These are phyloP conservation scores for Pantelozetes paolii DNA, from an alignment of 2,888 invertebrate genomes.

Conservation along the genomic window DNA sequence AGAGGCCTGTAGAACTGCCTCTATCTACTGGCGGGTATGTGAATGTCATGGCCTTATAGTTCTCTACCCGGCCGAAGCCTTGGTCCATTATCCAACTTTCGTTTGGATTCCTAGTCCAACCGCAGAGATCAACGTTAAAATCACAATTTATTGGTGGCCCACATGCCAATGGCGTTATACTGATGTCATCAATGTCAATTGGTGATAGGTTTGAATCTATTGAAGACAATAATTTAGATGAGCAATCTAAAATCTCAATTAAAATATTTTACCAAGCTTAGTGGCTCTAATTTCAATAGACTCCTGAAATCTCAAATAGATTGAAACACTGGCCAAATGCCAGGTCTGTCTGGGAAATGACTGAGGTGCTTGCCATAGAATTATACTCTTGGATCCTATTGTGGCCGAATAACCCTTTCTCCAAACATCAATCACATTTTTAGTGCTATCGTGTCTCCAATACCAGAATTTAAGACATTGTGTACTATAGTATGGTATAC, in stretches of 20 bases:
- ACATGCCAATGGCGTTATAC: background rate
- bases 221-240: background rate
- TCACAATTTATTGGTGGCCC: background rate
- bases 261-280: background rate
- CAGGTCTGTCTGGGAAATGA: background rate
- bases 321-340: background rate
- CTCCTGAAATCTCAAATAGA: background rate
- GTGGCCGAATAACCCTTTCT: background rate
- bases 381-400: background rate
- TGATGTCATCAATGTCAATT: constrained; percentile 19
- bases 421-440: background rate
- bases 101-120: background rate
- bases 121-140: constrained; percentile 12
- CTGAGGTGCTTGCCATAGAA: background rate
- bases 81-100: background rate
- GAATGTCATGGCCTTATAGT: background rate
- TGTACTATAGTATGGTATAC: background rate
- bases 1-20: background rate
- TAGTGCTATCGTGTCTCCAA: background rate
- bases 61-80: constrained; percentile 2
- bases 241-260: background rate
- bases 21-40: background rate
- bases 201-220: background rate
- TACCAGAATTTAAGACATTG: constrained; percentile 27
- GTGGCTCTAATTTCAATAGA: background rate